Base-by-base conservation (phyloP, 2,888 invertebrate genomes). In the Argynnis bischoffii region DNA sequence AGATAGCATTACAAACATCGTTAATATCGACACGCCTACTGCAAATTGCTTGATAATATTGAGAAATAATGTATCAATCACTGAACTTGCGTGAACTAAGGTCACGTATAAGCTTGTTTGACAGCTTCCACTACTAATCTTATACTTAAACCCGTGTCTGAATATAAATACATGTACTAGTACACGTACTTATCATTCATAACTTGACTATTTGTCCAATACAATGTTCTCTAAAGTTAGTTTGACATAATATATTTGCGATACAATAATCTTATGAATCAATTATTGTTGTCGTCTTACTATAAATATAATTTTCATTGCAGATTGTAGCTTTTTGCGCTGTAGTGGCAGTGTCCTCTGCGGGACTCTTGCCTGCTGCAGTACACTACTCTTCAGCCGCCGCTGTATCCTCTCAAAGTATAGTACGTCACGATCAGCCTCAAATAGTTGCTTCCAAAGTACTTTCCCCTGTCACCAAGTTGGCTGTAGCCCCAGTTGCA, bases 351-450 rank as follows among this genome's bases (percentile, higher is more conserved):
- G 76, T 75, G 55, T 75, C 77, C 70, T 70, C 81, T 72, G 74
- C 84, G 73, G 59, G 83, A 79, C 74, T 78, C 76, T 46, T 84
- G 71, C 72, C 82, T 13, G 90, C 70, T 63, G 89, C 70, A 60
- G 93, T 64, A 81, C 86, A 87, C 75, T 83, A 84, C 77, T 82
- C 83, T n/a, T 72, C 79, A 5, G 84, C 84, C 6, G 66, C 78
- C 1, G 82, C 82, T 16, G 82, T 85, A 41, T 87, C 86, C 46
- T 85, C 84, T 8, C 84, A 85, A 72, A 85, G 78, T 77, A 82
- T 85, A 71, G 81, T 85, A 35, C 84, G 87, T 64, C 82, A 81
- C 75, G 86, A 85, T 81, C 81, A 78, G 81, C 71, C 53, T 13
- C 64, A 69, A 16, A 57, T 56, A 3, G 14, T 57, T 16, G 57